Percentiles rank a stretch among this genome's conserved stretches.
Conservation (phyloP, 2,888 invertebrate genomes). For the Zele albiditarsus region DNA sequence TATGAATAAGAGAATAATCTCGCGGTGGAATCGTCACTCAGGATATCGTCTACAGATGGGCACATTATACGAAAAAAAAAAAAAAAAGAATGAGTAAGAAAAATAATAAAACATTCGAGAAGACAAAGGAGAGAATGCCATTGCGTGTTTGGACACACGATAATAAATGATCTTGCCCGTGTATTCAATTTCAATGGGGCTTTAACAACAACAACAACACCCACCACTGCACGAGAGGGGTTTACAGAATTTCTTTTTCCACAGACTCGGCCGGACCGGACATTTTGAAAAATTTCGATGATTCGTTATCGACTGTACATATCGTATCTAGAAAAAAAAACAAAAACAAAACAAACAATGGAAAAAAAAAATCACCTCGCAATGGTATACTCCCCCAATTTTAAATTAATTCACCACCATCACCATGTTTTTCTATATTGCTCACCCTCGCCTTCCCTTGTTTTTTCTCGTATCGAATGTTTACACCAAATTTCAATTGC, state of each 20-base stretch:
- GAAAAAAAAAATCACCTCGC: slow-evolving; percentile 20
- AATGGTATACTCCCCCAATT: slow-evolving; percentile 40
- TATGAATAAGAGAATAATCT: slow-evolving; percentile 64
- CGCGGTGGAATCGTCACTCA: slow-evolving; percentile 44
- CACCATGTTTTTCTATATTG: slow-evolving; percentile 9
- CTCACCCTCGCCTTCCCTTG: slow-evolving; percentile 34
- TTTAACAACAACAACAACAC: background rate
- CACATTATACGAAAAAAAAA: background rate
- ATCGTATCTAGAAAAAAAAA: background rate
- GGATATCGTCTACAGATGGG: slow-evolving; percentile 28
- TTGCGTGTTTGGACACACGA: slow-evolving; percentile 9
- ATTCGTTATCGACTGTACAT: slow-evolving; percentile 55
- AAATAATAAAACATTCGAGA: slow-evolving; percentile 2
- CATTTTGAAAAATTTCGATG: slow-evolving; percentile 60
- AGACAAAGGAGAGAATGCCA: background rate
- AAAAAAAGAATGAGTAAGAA: background rate
- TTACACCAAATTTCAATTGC: background rate
- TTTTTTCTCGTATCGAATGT: slow-evolving; percentile 15
- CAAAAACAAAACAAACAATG: too few species aligned
- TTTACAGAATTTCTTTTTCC: background rate
- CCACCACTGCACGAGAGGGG: background rate
- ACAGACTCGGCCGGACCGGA: slow-evolving; percentile 1
- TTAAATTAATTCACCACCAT: slow-evolving; percentile 45
- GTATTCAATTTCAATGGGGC: slow-evolving; percentile 26
- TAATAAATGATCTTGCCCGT: slow-evolving; percentile 35